phyloP scores from a whole-genome alignment of 2,888 invertebrate genomes.

The Leptopilina myrica region DNA sequence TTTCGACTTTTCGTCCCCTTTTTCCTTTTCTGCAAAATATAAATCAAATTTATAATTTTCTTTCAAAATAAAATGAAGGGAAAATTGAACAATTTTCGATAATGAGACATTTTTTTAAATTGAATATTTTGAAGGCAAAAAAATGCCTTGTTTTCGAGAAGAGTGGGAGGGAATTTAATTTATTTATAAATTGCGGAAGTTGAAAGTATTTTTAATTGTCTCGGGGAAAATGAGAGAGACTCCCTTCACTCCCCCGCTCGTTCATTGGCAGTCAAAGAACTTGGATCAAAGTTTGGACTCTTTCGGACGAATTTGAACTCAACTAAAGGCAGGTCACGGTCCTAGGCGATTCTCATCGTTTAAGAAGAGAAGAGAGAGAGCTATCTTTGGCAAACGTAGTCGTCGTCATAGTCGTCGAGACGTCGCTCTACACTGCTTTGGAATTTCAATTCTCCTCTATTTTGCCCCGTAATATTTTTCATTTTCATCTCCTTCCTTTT shows the following conservation, averaged over 20 bases:
- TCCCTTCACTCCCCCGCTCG: neutral
- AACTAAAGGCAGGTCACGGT: slow-evolving; percentile 57
- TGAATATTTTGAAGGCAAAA: no score
- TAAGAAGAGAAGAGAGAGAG: slow-evolving; percentile 49
- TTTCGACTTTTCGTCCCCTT: no score
- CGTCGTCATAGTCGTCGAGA: slow-evolving; percentile 9
- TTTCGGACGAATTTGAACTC: slow-evolving; percentile 51
- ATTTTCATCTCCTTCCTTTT: neutral
- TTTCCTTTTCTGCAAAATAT: no score
- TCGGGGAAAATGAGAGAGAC: neutral
- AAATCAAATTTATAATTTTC: no score
- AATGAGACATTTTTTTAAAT: no score
- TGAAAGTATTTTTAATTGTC: slow-evolving; percentile 14
- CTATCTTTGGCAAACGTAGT: slow-evolving; percentile 50
- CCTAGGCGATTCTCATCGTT: slow-evolving; percentile 49
- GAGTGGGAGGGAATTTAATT: neutral
- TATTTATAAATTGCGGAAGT: slow-evolving; percentile 9
- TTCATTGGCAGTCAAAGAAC: slow-evolving; percentile 33
- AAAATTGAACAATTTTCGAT: neutral
- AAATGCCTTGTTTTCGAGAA: no score
- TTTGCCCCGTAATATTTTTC: neutral
- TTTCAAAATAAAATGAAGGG: neutral
- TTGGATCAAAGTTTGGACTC: slow-evolving; percentile 18
- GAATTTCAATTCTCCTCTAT: slow-evolving; percentile 4
- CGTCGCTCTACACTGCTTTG: slow-evolving; percentile 24